phyloP scores from a whole-genome alignment of 2,797 vertebrate species.

The Arctocebus calabarensis region DNA sequence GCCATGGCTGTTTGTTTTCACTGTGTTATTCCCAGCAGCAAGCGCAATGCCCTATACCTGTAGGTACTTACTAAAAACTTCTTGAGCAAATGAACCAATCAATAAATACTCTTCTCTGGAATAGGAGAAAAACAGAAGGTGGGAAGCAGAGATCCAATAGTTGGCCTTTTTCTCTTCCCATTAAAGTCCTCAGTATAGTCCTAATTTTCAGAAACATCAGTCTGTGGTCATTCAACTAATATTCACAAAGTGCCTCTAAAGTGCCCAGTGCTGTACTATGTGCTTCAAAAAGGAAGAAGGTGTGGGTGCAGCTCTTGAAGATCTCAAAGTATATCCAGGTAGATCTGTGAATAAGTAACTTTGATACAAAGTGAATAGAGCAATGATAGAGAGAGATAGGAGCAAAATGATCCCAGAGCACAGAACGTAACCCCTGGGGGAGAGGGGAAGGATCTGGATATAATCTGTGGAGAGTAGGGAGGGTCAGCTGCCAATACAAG shows the following conservation, averaged over 20 bases:
- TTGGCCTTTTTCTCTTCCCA: neutral
- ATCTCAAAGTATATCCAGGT: neutral
- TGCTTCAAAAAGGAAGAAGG: neutral
- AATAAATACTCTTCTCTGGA: neutral
- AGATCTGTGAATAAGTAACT: neutral
- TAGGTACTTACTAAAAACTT: neutral
- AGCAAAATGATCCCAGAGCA: neutral
- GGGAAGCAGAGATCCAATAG: neutral
- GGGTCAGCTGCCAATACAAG: neutral
- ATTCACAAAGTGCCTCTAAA: neutral
- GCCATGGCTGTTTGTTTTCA: neutral
- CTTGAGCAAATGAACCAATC: neutral
- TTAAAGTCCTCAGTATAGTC: neutral
- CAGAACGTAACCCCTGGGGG: neutral
- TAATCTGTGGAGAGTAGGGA: neutral
- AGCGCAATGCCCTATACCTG: neutral
- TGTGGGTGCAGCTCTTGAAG: neutral
- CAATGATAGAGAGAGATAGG: neutral
- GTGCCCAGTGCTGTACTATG: fast-evolving
- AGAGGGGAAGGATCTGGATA: neutral
- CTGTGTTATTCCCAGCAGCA: neutral
- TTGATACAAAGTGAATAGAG: neutral
- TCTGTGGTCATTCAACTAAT: neutral
- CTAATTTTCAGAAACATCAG: slow-evolving; percentile 7
- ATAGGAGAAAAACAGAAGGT: neutral